Base-by-base conservation (phyloP, 2,888 invertebrate genomes). In the Dromius quadrimaculatus region DNA sequence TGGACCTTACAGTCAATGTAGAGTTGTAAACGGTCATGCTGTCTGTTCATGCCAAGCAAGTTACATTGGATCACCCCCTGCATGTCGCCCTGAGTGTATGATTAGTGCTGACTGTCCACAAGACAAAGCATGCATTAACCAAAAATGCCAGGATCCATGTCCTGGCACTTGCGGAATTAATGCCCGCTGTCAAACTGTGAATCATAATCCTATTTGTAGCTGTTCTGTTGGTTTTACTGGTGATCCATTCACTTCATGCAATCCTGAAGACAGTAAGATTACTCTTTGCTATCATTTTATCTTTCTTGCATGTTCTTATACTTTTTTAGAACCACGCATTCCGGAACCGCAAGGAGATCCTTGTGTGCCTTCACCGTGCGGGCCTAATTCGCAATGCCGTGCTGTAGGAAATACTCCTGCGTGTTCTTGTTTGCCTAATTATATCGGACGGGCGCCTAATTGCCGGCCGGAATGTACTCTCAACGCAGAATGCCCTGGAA, bases 191-290 rank as follows among this genome's bases (percentile, higher is more conserved):
- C 90, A 91, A 83, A 92, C 93, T 57, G 88, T 93, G 63, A 93
- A 93, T 76, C 95, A 95, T 79, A 92, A 92, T 80, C 93, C 94
- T 32, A 91, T 94, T 76, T 95, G 95, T 82, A 92, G 90, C 78
- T 95, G 95, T 79, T 87, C 90, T 71, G 85, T 87, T 74, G 91
- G 91, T 74, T 92, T 87, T 79, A 90, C 90, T 36, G 94, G 94
- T 71, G 92, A 94, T 88, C 93, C 94, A 45, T 92, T 92, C 78
- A 85, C 87, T 73, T 84, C 86, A 80, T 93, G 92, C 82, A 82
- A 82, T 73, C 87, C 84, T 76, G 86, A 88, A 83, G 85, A 87
- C 83, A 83, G 91, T 90, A 86, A 87, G 87, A 73, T 57, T 74
- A 1, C 54, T 72, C 28, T 45, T 68, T 4, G 34, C 34, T 65